phyloP scores from a whole-genome alignment of 2,797 vertebrate genomes.

The Balearica regulorum region DNA sequence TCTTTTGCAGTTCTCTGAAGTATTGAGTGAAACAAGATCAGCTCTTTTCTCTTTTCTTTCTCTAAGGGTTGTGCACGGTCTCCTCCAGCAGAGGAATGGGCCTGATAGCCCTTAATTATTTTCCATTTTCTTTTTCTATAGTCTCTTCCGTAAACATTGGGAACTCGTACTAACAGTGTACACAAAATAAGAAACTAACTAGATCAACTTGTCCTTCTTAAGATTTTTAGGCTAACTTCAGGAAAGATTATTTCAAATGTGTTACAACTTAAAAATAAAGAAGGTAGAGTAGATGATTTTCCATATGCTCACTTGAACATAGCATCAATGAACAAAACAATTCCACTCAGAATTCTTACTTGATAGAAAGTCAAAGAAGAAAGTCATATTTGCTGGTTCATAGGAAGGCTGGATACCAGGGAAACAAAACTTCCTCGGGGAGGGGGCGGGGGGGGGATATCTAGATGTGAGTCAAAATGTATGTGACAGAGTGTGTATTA shows the following conservation, averaged over 20 bases:
- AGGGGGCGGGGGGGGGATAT: too few relatives aligned
- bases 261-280: not conserved
- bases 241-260: not conserved
- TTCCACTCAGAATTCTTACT: not conserved
- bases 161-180: not conserved
- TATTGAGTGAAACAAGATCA: not conserved
- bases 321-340: not conserved
- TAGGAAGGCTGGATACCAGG: not conserved
- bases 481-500: not conserved
- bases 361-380: not conserved
- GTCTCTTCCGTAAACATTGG: not conserved
- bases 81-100: not conserved
- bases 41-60: not conserved
- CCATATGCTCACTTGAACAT: not conserved
- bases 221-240: not conserved
- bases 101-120: not conserved
- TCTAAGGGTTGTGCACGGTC: not conserved
- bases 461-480: not conserved
- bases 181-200: not conserved
- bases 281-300: not conserved
- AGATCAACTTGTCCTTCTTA: not conserved
- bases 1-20: conserved; percentile 39
- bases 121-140: not conserved
- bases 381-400: not conserved
- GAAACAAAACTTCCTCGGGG: not conserved